Conservation (phyloP, 2,888 invertebrate species). For the Parasteatoda lunata region DNA sequence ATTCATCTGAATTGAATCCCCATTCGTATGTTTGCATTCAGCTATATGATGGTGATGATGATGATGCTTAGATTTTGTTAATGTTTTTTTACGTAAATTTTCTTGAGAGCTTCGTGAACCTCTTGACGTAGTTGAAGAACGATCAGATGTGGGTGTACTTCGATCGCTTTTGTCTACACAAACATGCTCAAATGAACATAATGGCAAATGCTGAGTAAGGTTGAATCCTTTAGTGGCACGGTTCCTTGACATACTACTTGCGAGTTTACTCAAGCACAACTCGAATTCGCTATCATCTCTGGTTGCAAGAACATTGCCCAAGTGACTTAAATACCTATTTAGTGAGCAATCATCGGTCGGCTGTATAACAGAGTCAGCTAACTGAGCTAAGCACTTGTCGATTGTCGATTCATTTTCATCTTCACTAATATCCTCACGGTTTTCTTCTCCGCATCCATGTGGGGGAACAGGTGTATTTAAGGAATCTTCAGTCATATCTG, state of each 20-base stretch:
- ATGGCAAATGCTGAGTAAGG: slow-evolving; percentile 50
- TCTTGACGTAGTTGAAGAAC: slow-evolving; percentile 62
- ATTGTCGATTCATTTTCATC: slow-evolving; percentile 58
- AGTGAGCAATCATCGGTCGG: slow-evolving; percentile 60
- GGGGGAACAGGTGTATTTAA: slow-evolving; percentile 44
- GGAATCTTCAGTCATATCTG: slow-evolving; percentile 68
- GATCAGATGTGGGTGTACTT: slow-evolving; percentile 62
- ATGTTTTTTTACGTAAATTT: slow-evolving; percentile 54
- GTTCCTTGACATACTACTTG: slow-evolving; percentile 49
- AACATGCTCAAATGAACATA: slow-evolving; percentile 59
- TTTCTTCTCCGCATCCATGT: slow-evolving; percentile 36
- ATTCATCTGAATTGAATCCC: slow-evolving; percentile 23
- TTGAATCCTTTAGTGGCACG: slow-evolving; percentile 67
- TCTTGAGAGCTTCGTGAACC: slow-evolving; percentile 62
- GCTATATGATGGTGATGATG: slow-evolving; percentile 47
- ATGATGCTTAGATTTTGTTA: slow-evolving; percentile 52
- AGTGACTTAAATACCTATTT: slow-evolving; percentile 58
- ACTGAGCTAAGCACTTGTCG: slow-evolving; percentile 58
- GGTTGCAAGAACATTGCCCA: slow-evolving; percentile 59
- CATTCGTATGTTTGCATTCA: slow-evolving; percentile 54
- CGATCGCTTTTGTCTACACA: slow-evolving; percentile 59
- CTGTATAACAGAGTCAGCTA: slow-evolving; percentile 61
- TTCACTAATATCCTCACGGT: slow-evolving; percentile 51
- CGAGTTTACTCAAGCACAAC: slow-evolving; percentile 58
- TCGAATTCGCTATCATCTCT: slow-evolving; percentile 52